phyloP scores from a whole-genome alignment of 2,113 vertebrate species.

The Eudorcas thomsonii region DNA sequence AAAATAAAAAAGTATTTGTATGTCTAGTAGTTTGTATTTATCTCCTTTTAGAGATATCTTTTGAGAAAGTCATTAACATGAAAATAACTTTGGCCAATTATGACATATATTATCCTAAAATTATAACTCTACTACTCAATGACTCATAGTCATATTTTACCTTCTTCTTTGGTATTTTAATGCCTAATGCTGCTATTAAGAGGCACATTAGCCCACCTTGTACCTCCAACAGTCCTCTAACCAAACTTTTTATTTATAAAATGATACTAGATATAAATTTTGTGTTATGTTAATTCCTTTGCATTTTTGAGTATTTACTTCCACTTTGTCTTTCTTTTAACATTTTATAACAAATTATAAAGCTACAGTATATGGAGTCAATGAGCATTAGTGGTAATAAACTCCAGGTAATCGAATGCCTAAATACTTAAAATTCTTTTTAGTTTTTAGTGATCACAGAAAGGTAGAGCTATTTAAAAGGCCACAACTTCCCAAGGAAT shows the following conservation, averaged over 20 bases:
- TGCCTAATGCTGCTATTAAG: neutral
- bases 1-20: neutral
- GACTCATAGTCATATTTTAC: neutral
- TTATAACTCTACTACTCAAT: neutral
- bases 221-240: neutral
- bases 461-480: constrained; percentile 26
- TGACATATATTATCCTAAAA: neutral
- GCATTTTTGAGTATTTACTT: neutral
- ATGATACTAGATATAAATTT: neutral
- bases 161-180: constrained; percentile 14
- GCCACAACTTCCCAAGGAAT: neutral
- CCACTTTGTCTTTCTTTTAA: neutral
- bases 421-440: neutral
- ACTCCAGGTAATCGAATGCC: neutral
- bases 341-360: constrained; percentile 12
- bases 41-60: neutral
- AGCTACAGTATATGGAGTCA: neutral
- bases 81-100: constrained; percentile 41
- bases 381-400: neutral
- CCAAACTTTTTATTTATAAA: neutral
- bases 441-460: neutral
- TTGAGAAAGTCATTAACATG: constrained; percentile 43
- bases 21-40: neutral
- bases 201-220: neutral
- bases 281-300: neutral